Base-by-base conservation (phyloP, 1,140 invertebrate species). In the Trachymyrmex cornetzi region DNA sequence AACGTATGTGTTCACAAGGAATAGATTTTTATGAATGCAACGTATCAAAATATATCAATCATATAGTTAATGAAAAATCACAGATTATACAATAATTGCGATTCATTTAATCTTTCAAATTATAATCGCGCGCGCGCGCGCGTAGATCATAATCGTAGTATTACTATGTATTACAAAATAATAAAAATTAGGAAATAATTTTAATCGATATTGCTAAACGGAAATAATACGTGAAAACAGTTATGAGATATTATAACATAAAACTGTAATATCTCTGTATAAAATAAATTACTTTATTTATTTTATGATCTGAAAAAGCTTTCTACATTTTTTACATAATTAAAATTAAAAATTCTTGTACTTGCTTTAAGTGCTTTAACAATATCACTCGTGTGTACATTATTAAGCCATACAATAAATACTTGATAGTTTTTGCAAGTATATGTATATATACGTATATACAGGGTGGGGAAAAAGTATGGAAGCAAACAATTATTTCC, bases 31-130 rank as follows among this genome's bases (percentile, higher is more conserved):
- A 44, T 7, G 38, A 44, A 44, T 0, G 38, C 38, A 44, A 44
- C 38, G 38, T 77, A 61, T 38, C 14, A 22, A 74, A 74, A 74
- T 38, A 38, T n/a, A 57, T 55, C 19, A 34, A 34, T 57, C 6
- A 34, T 34, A 57, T 34, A 57, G 1, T 74, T 34, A 38, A 44
- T 44, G 1, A n/a, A 50, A 50, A 57, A 57, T 74, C 12, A 22
- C 19, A 74, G 1, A 44, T 67, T 34, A 57, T n/a, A n/a, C n/a
- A n/a, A n/a, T n/a, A n/a, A 14, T 38, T 66, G 19, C 64, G 19
- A 55, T 55, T 6, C 16, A 74, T 55, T 72, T 74, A 38, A 74
- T 19, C 5, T 57, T 74, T 74, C 11, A 71, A 71, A 71, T 6
- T 57, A 38, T 38, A 38, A 38, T 38, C 34, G n/a, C n/a, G n/a